Evolutionary conservation across 2,888 invertebrate species (phyloP).

Genomic region (Capitulum mitella): DNA sequence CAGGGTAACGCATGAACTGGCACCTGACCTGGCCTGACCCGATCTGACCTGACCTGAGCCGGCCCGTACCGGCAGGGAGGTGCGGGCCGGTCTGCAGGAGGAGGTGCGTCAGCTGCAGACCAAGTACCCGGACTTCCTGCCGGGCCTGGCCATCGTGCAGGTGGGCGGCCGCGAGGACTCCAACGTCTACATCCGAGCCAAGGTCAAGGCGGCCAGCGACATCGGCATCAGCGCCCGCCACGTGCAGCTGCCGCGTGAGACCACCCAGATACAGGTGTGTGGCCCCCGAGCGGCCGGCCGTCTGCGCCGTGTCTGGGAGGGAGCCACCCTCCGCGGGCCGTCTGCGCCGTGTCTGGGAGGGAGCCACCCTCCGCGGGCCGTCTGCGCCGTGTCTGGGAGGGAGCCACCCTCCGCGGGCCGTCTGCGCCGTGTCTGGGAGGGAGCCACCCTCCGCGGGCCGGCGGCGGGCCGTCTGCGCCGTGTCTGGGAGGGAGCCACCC

Average conservation of each 20-base stretch:
- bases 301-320: no score
- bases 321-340: no score
- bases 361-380: no score
- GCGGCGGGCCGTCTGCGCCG: no score
- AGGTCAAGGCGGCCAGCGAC: conserved; percentile 81
- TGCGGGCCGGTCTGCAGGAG: neutral
- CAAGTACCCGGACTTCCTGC: conserved; percentile 36
- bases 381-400: no score
- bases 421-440: no score
- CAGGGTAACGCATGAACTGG: neutral
- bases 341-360: no score
- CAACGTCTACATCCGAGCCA: conserved; percentile 96
- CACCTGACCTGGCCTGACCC: no score
- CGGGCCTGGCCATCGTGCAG: conserved; percentile 80
- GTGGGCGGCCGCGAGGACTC: conserved; percentile 95
- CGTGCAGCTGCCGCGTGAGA: conserved; percentile 59
- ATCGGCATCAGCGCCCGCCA: conserved; percentile 81
- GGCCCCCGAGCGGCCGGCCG: no score
- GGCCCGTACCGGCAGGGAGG: neutral
- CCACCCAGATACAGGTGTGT: conserved; percentile 34
- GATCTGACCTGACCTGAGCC: neutral
- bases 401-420: no score
- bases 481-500: no score
- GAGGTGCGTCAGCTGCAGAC: conserved; percentile 1
- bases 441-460: no score